A percentile compares a stretch with the other conserved stretches of the same genome.
Evolutionary conservation across 2,113 vertebrate genomes (phyloP).

Genomic region (Tenrec ecaudatus): DNA sequence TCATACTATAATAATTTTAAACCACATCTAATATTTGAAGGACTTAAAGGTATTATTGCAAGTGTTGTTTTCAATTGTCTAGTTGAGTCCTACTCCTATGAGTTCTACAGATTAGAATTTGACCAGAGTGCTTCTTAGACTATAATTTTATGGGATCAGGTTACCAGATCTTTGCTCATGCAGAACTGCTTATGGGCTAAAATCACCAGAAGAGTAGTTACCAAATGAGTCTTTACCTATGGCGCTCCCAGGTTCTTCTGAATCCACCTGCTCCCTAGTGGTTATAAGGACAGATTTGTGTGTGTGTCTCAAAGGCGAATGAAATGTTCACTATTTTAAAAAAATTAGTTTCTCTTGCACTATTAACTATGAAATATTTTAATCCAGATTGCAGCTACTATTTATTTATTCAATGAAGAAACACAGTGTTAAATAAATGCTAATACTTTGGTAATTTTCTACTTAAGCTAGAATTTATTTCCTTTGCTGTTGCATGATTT

Average conservation of each 20-base stretch:
- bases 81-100: neutral
- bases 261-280: no score
- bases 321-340: neutral
- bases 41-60: slow-evolving; percentile 12
- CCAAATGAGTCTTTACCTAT: no score
- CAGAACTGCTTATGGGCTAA: no score
- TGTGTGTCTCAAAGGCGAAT: no score
- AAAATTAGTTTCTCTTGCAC: neutral
- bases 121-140: no score
- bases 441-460: neutral
- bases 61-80: neutral
- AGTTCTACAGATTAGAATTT: no score
- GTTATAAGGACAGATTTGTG: no score
- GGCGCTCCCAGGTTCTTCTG: no score
- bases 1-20: neutral
- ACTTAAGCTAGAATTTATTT: slow-evolving; percentile 16
- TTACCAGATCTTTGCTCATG: no score
- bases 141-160: no score
- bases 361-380: neutral
- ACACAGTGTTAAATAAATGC: neutral
- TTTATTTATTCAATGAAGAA: neutral
- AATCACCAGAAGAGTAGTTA: no score
- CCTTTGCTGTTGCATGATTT: neutral
- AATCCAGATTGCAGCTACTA: neutral
- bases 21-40: neutral